Conservation (phyloP, 1,140 invertebrate genomes). For the Drosophila kepulauana region DNA sequence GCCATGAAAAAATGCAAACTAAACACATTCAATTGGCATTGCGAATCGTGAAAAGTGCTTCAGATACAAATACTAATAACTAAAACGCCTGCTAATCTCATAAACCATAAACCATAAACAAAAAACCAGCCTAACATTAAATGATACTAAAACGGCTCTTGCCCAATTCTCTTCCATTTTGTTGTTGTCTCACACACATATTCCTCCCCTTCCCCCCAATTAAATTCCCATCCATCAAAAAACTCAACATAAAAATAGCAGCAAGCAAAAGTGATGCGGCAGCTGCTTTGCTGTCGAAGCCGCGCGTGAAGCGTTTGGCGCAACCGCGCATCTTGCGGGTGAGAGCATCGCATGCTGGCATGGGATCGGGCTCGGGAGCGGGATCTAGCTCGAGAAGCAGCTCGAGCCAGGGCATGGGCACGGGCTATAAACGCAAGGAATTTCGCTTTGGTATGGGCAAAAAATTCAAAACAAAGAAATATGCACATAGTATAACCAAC, state of each 20-base stretch:
- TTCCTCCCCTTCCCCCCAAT: not conserved
- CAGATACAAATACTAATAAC: not conserved
- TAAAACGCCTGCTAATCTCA: not conserved
- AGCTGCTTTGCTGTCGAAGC: constrained; percentile 34
- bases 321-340: constrained; percentile 83
- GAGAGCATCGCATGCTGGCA: constrained; percentile 75
- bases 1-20: not conserved
- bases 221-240: not conserved
- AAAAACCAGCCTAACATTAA: not conserved
- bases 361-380: constrained; percentile 66
- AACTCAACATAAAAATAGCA: constrained; percentile 11
- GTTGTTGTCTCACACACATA: not conserved
- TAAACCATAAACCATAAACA: not conserved
- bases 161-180: not conserved
- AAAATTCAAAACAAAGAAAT: constrained; percentile 55
- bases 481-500: not conserved
- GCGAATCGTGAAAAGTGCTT: too few relatives aligned
- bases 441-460: constrained; percentile 87
- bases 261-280: constrained; percentile 16
- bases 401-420: constrained; percentile 57
- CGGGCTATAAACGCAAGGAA: constrained; percentile 83
- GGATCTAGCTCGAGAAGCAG: constrained; percentile 36
- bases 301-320: constrained; percentile 80
- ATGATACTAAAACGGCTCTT: constrained; percentile 1
- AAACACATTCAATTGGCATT: not conserved